These are phyloP conservation scores for Coregonus clupeaformis DNA, from an alignment of 2,113 vertebrate genomes.

Conservation along the genomic window DNA sequence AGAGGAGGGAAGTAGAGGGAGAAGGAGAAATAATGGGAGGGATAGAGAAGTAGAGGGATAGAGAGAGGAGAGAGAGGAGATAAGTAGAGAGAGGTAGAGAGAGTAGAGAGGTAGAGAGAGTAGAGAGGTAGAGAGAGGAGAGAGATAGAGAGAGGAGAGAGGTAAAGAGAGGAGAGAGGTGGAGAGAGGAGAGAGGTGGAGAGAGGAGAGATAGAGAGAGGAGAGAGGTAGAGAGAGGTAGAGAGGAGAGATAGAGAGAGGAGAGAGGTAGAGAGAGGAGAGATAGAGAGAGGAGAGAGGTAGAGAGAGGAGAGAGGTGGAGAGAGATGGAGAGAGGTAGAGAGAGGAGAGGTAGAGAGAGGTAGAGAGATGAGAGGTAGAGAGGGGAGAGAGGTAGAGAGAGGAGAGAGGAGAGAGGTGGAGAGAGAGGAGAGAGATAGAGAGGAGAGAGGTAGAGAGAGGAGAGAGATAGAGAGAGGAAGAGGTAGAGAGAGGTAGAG, in stretches of 20 bases:
- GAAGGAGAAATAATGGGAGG: neutral
- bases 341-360: neutral
- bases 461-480: constrained; percentile 12
- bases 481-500: rapidly evolving
- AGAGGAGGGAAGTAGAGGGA: neutral
- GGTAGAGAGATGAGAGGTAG: constrained; percentile 5
- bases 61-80: too few species aligned
- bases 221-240: constrained; percentile 11
- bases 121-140: too few species aligned
- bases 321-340: neutral
- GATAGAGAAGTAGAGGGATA: too few species aligned
- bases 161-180: neutral
- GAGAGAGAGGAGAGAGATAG: rapidly evolving
- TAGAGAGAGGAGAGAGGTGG: neutral
- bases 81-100: too few species aligned
- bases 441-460: constrained; percentile 5
- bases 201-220: neutral
- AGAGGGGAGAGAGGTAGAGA: neutral
- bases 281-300: neutral
- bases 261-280: neutral
- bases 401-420: rapidly evolving
- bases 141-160: too few species aligned
- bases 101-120: too few species aligned
- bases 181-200: neutral
- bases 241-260: neutral